phyloP scores from a whole-genome alignment of 2,797 vertebrate genomes.

The Molossus molossus region DNA sequence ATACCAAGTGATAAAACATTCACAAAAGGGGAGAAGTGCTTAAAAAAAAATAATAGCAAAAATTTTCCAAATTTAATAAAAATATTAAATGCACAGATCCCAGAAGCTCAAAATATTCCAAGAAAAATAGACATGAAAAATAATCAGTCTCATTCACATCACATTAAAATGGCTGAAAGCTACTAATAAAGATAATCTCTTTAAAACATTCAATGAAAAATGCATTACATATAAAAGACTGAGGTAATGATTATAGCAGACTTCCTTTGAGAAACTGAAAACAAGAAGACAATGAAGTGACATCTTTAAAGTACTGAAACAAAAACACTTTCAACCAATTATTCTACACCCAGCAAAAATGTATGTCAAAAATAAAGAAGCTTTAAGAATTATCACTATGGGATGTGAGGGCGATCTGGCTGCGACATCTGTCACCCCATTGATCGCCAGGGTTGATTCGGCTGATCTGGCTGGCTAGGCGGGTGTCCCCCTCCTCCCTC shows the following conservation, averaged over 20 bases:
- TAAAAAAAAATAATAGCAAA: not conserved
- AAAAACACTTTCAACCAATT: constrained; percentile 12
- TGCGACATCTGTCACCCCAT: too few species aligned
- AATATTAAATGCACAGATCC: not conserved
- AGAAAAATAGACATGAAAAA: not conserved
- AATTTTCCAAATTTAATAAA: not conserved
- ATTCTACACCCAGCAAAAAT: constrained; percentile 8
- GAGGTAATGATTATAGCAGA: not conserved
- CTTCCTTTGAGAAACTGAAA: not conserved
- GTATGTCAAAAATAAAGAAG: not conserved
- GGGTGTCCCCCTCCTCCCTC: too few species aligned
- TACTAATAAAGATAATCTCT: not conserved
- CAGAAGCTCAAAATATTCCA: not conserved
- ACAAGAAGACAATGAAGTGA: not conserved
- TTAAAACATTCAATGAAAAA: not conserved
- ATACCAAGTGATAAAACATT: not conserved
- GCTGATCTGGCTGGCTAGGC: too few species aligned
- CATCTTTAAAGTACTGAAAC: not conserved
- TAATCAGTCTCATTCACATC: not conserved
- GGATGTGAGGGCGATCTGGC: too few species aligned
- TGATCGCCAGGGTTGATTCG: too few species aligned
- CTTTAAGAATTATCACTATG: not conserved
- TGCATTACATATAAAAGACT: not conserved
- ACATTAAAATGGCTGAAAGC: not conserved
- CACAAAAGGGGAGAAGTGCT: not conserved